Evolutionary conservation across 2,888 invertebrate species (phyloP), one percentile per base, ranked within the genome.

Genomic region (Abrostola triplasia): DNA sequence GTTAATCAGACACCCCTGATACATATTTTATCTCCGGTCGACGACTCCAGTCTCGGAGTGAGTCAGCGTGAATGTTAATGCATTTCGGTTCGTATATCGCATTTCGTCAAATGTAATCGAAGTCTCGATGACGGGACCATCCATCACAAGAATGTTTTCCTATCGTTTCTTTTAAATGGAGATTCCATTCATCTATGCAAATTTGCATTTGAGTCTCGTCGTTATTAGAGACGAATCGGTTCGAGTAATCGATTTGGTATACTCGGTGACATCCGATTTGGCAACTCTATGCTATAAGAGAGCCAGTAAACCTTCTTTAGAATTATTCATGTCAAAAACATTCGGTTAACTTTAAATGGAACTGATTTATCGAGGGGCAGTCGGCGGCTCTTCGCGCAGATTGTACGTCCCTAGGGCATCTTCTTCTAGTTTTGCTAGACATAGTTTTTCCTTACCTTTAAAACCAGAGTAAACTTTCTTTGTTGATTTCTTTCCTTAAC

Each of bases 51-150:
- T 80, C 77, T 79, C 66, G 76, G 74, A 72, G 85, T 93, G 92
- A 92, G 81, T 91, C 90, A 89, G 90, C 91, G 67, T 82, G 84
- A 91, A 90, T 90, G 88, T 85, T 92, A 93, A 93, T 93, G 92
- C 92, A 92, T 92, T 90, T 84, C 82, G 81, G 82, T 85, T 81
- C 70, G 71, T 89, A 86, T 93, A 94, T 92, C 92, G 88, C 84
- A 84, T 91, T 92, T 90, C 92, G 89, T 89, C 89, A 92, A 88
- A 91, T 83, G 87, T 89, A 86, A 86, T 87, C 87, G 86, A 87
- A 85, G 85, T 72, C 56, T 56, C 79, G 76, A 69, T 83, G 86
- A 79, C 82, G 84, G 80, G 77, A 74, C 82, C 89, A 93, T 93
- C 93, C 88, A 93, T 93, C 93, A 93, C 84, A 36, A 67, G 72